Evolutionary conservation across 1,140 invertebrate genomes (phyloP), one percentile per base, ranked within the genome.

Genomic region (Ditylenchus dipsaci): DNA sequence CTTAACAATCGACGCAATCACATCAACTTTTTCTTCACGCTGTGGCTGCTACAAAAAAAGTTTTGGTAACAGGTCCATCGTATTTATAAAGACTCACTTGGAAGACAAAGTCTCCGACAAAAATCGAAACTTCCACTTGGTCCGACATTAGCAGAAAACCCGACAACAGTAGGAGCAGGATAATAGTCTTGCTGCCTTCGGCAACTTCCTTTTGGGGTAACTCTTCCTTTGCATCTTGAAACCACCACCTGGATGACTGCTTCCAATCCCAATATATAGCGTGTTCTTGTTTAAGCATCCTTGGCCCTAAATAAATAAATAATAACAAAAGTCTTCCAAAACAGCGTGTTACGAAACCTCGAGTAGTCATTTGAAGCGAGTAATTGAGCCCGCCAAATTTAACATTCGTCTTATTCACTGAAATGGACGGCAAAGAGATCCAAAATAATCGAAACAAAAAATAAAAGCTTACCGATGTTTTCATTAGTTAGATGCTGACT

Each of bases 11-110:
- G 33, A 26, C 7, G 63, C 57, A 27, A 74, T 69, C 8, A 74
- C 65, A 26, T 61, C 53, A 26, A 74, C 71, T 33, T 74, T 75
- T 17, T 74, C 72, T 9, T 74, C 72, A 15, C 71, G 71, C 0
- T 49, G 57, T 15, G 68, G 33, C 17, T 66, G 49, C 65, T 67
- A 45, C 23, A 26, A 7, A 17, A 53, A 53, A 26, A 15, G 49
- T 13, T 17, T 57, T 64, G n/a, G n/a, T n/a, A n/a, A n/a, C n/a
- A n/a, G n/a, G n/a, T n/a, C 21, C 49, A 64, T 5, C 8, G 7
- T n/a, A 64, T 1, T n/a, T 21, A 53, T 9, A 17, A 23, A 8
- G 15, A 17, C 15, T 13, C 17, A 33, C 33, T 56, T 72, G 71
- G 27, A 56, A 65, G 9, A 72, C 33, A 38, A 69, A 72, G 19